A percentile compares a stretch with the other conserved stretches of the same genome.
phyloP scores from a whole-genome alignment of 2,888 invertebrate genomes.

The Lepeophtheirus nordmannii region DNA sequence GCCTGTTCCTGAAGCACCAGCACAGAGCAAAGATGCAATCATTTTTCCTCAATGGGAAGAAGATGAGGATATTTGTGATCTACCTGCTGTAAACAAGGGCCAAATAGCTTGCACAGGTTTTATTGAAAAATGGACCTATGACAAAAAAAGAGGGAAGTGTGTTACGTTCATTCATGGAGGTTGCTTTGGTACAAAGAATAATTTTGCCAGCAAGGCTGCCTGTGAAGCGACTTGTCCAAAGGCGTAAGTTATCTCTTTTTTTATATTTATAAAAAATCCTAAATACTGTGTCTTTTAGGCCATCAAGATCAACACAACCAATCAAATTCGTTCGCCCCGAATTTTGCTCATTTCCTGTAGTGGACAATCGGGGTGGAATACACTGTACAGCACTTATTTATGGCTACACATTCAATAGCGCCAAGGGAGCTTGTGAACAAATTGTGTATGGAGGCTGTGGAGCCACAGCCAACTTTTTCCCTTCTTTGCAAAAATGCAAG shows the following conservation, averaged over 20 bases:
- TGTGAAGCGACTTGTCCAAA: conserved; percentile 5
- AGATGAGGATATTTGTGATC: conserved; percentile 12
- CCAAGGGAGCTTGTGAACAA: conserved; percentile 8
- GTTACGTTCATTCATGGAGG: conserved; percentile 14
- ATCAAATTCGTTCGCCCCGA: neutral
- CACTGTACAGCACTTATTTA: neutral
- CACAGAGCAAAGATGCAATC: neutral
- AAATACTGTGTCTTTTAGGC: no score
- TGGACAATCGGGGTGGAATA: neutral
- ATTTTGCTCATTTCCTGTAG: neutral
- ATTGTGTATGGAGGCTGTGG: conserved; percentile 22
- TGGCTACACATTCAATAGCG: conserved; percentile 10
- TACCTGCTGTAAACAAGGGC: conserved; percentile 10
- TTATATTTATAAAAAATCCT: neutral
- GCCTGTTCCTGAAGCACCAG: neutral
- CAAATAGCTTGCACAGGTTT: conserved; percentile 1
- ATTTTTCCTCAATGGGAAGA: conserved; percentile 2
- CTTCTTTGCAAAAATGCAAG: neutral
- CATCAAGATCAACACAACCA: neutral
- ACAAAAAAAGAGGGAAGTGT: conserved; percentile 7
- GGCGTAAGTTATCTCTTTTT: neutral
- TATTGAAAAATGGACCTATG: conserved; percentile 17
- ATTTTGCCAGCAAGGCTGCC: conserved; percentile 9
- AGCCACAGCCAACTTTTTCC: conserved; percentile 5
- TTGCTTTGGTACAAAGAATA: conserved; percentile 13